Percentiles rank a stretch among this genome's conserved stretches.
phyloP scores from a whole-genome alignment of 2,888 invertebrate genomes.

The Pinctada fucata region DNA sequence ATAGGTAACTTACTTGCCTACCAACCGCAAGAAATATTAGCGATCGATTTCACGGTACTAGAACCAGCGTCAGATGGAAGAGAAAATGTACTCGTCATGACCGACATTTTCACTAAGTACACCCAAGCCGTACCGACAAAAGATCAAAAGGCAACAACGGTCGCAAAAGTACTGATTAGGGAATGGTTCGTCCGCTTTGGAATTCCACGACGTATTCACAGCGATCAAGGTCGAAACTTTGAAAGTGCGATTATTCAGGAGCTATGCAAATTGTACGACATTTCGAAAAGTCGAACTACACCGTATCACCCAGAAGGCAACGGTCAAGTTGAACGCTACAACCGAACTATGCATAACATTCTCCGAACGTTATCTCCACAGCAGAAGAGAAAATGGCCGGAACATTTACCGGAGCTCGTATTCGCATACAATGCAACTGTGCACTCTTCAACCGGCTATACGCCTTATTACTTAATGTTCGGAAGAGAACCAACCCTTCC shows the following conservation, averaged over 20 bases:
- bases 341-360: slow-evolving; percentile 31
- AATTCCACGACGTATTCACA: slow-evolving; percentile 39
- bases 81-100: slow-evolving; percentile 46
- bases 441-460: slow-evolving; percentile 25
- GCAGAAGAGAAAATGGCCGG: slow-evolving; percentile 24
- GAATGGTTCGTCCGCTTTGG: slow-evolving; percentile 47
- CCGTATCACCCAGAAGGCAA: slow-evolving; percentile 41
- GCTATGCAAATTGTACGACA: slow-evolving; percentile 32
- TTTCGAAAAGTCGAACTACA: slow-evolving; percentile 31
- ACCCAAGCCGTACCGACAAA: slow-evolving; percentile 39
- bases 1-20: slow-evolving; percentile 38
- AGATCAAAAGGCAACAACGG: slow-evolving; percentile 45
- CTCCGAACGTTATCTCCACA: slow-evolving; percentile 19
- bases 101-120: slow-evolving; percentile 45
- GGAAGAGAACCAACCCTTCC: slow-evolving; percentile 21
- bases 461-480: slow-evolving; percentile 26
- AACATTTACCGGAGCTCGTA: slow-evolving; percentile 27
- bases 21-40: slow-evolving; percentile 41
- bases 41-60: slow-evolving; percentile 46
- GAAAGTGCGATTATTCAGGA: slow-evolving; percentile 25
- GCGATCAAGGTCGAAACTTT: slow-evolving; percentile 29
- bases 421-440: slow-evolving; percentile 30
- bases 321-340: slow-evolving; percentile 38
- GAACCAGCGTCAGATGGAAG: slow-evolving; percentile 38
- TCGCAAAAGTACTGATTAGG: slow-evolving; percentile 35